phyloP scores from a whole-genome alignment of 2,888 invertebrate species.

The Leuctra nigra region DNA sequence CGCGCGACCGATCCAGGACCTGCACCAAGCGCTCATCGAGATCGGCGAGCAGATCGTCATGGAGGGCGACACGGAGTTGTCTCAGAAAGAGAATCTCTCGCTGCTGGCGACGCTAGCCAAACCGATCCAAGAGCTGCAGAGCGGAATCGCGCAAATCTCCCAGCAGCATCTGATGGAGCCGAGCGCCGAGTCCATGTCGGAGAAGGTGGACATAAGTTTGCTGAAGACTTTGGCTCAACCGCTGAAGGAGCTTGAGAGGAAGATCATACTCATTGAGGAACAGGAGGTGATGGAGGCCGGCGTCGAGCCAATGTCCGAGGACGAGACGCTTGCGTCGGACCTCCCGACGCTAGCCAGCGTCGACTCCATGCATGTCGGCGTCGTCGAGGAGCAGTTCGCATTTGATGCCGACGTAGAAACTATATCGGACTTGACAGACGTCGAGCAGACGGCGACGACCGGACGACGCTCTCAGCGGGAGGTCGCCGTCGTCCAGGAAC shows the following conservation, averaged over 20 bases:
- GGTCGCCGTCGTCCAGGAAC: constrained; percentile 39
- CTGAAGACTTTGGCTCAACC: constrained; percentile 24
- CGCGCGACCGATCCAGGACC: constrained; percentile 22
- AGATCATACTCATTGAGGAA: constrained; percentile 35
- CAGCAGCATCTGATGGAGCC: constrained; percentile 18
- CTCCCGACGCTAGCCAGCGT: constrained; percentile 23
- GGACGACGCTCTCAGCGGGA: constrained; percentile 37
- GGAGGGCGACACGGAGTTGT: constrained; percentile 14
- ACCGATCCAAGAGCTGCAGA: constrained; percentile 24
- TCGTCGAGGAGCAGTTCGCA: constrained; percentile 22
- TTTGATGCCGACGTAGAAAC: constrained; percentile 27
- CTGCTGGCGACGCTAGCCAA: constrained; percentile 21
- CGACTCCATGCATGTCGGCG: constrained; percentile 19
- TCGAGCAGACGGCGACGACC: constrained; percentile 29
- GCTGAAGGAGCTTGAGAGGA: constrained; percentile 39
- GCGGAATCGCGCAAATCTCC: constrained; percentile 22
- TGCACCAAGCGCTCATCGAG: constrained; percentile 15
- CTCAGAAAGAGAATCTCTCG: neutral
- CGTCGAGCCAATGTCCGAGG: constrained; percentile 36
- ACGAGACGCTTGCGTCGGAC: constrained; percentile 24
- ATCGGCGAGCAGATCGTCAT: constrained; percentile 21
- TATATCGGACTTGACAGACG: constrained; percentile 25
- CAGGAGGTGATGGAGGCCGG: constrained; percentile 33
- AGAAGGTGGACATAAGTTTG: constrained; percentile 15
- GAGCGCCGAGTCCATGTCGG: constrained; percentile 17